phyloP scores from a whole-genome alignment of 2,113 vertebrate genomes.

The Planiliza haematocheilus region DNA sequence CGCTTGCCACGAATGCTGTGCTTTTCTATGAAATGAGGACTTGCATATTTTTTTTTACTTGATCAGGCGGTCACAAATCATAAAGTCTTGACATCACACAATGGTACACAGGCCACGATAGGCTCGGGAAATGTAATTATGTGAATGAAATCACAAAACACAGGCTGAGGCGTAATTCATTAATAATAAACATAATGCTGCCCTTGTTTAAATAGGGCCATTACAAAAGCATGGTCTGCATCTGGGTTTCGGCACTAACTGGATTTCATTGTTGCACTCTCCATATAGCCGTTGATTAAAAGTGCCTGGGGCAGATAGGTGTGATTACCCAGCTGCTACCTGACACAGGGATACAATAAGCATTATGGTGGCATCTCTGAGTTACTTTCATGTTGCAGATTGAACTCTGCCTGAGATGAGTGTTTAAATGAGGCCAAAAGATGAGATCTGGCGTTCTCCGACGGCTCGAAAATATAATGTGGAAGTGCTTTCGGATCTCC shows the following conservation, averaged over 20 bases:
- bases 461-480: not conserved
- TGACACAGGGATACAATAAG: constrained; percentile 63
- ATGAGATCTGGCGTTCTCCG: not conserved
- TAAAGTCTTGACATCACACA: constrained; percentile 9
- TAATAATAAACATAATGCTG: constrained; percentile 55
- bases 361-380: constrained; percentile 24
- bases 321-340: constrained; percentile 77
- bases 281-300: constrained; percentile 76
- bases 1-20: too few species aligned
- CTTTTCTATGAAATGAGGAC: too few species aligned
- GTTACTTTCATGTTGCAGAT: constrained; percentile 27
- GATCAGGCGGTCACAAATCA: constrained; percentile 16
- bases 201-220: constrained; percentile 49
- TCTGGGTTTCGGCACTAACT: constrained; percentile 68
- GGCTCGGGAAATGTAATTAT: constrained; percentile 40
- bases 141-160: constrained; percentile 36
- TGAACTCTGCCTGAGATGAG: constrained; percentile 1
- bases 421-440: constrained; percentile 1
- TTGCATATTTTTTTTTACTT: too few species aligned
- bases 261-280: constrained; percentile 65
- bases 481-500: not conserved
- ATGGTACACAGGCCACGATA: constrained; percentile 9
- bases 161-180: constrained; percentile 59
- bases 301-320: constrained; percentile 66
- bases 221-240: constrained; percentile 61